Evolutionary conservation across 2,113 vertebrate species (phyloP), one percentile per base, ranked within the genome.

Genomic region (Micronycteris hirsuta): DNA sequence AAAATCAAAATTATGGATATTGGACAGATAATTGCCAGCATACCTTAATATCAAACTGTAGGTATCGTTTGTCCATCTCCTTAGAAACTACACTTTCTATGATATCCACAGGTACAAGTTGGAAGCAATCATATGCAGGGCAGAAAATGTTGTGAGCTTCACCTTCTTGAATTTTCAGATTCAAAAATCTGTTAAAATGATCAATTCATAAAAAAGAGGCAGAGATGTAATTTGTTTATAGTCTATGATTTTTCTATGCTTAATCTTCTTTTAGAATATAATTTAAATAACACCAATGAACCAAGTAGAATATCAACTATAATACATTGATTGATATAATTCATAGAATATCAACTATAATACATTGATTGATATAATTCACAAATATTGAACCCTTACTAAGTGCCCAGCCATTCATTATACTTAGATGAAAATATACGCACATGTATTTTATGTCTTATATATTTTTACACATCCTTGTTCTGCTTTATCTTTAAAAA

Each of bases 11-110:
- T 97, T 91, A 84, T 73, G 87, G 91, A 76, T 93, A 92, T 88
- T 33, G 94, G 86, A 94, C 22, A 90, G 54, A 84, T 71, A 83
- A 97, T 26, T 82, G 89, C 56, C 41, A 94, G 65, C 93, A 93
- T 98, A 99, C 99, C 99, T 99, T 99, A 98, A 99, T 99, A 98
- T 99, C 99, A 99, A 99, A 99, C 94, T 99, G 99, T 81, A 99
- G 98, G 97, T 99, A 99, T 90, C 99, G 99, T 97, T 98, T 99
- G 97, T 99, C 99, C 99, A 99, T 99, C 98, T 99, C 99, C 98
- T 99, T 99, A 95, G 99, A 99, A 97, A 99, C 99, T 86, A 99
- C 99, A 96, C 99, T 99, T 98, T 99, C 99, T 97, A 99, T 99
- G 97, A 99, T 99, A 97, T 99, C 99, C 96, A 99, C 99, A 97